A percentile compares a stretch with the other conserved stretches of the same genome.
These are phyloP conservation scores for Conomelus anceps DNA, from an alignment of 2,888 invertebrate genomes.

Conservation along the genomic window DNA sequence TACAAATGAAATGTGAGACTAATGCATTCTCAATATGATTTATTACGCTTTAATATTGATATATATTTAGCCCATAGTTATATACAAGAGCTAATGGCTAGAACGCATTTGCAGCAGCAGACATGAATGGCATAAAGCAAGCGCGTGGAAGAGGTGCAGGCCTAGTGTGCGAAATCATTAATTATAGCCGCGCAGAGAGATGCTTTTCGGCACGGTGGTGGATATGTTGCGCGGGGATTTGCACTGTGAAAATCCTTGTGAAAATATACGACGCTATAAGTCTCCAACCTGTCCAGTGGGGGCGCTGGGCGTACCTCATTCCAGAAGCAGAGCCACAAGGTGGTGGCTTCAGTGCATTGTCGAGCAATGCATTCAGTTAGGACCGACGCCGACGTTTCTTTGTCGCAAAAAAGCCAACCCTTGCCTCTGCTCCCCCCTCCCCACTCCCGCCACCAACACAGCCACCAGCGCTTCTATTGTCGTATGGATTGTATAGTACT, in stretches of 20 bases:
- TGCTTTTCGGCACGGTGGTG: not conserved
- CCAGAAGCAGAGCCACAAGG: no score
- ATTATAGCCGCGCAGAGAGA: not conserved
- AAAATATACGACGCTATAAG: not conserved
- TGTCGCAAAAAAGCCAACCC: not conserved
- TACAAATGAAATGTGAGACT: no score
- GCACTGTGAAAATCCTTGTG: not conserved
- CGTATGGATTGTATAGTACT: not conserved
- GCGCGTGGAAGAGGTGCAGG: not conserved
- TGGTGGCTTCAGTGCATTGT: not conserved
- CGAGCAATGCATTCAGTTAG: not conserved
- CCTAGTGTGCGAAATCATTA: not conserved
- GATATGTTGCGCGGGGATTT: not conserved
- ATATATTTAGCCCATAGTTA: not conserved
- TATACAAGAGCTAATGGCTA: not conserved
- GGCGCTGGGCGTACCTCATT: not conserved
- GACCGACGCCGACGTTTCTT: not conserved
- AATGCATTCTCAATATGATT: no score
- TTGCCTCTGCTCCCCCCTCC: not conserved
- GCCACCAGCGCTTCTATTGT: not conserved
- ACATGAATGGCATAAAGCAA: not conserved
- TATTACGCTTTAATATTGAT: not conserved
- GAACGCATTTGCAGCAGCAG: not conserved
- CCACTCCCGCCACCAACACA: not conserved
- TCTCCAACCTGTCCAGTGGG: not conserved